Evolutionary conservation across 2,888 invertebrate species (phyloP).

Genomic region (Stenodema calcarata): DNA sequence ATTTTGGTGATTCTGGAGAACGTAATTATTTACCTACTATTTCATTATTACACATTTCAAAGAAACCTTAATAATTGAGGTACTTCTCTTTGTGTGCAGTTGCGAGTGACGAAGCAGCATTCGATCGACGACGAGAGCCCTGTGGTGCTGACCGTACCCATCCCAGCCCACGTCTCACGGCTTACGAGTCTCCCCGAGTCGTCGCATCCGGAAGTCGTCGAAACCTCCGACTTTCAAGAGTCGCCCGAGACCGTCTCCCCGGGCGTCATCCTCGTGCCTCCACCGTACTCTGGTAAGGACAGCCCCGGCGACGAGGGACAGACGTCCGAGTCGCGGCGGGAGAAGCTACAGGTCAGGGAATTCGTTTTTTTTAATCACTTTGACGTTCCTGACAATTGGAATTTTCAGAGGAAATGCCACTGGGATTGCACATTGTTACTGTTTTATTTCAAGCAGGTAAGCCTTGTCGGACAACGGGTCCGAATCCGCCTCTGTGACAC

Average conservation of each 20-base stretch:
- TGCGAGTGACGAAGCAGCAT: slow-evolving; percentile 53
- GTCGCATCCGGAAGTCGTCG: slow-evolving; percentile 6
- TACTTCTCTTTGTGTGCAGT: no score
- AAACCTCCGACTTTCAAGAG: slow-evolving; percentile 16
- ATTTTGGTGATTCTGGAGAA: no score
- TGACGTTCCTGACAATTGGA: no score
- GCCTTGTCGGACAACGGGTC: slow-evolving; percentile 56
- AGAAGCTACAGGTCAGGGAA: slow-evolving; percentile 52
- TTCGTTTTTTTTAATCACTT: background rate
- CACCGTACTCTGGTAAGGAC: slow-evolving; percentile 56
- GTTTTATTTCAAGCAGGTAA: slow-evolving; percentile 48
- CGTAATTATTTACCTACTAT: no score
- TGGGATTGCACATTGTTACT: no score
- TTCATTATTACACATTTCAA: no score
- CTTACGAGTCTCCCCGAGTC: slow-evolving; percentile 48
- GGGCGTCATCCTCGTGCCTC: slow-evolving; percentile 58
- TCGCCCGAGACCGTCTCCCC: slow-evolving; percentile 58
- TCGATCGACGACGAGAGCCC: slow-evolving; percentile 53
- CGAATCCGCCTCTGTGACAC: slow-evolving; percentile 57
- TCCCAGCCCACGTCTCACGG: slow-evolving; percentile 9
- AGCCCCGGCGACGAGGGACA: slow-evolving; percentile 15
- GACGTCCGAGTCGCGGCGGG: slow-evolving; percentile 51
- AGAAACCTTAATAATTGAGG: no score
- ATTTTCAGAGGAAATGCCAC: no score
- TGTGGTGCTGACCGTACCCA: slow-evolving; percentile 34